Conservation (phyloP, 2,113 vertebrate species). For the Trachemys scripta region DNA sequence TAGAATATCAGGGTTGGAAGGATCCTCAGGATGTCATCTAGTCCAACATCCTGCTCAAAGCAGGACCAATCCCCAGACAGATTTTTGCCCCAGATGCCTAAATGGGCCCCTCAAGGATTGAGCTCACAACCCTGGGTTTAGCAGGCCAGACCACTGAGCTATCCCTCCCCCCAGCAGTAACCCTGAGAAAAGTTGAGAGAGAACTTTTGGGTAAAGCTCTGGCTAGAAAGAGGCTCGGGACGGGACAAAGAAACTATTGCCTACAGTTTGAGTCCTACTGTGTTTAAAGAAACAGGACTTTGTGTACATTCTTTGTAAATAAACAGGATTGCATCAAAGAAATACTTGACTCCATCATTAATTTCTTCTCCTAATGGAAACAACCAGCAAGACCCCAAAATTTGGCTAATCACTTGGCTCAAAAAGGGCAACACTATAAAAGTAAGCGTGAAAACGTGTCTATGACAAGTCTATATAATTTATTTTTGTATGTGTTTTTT, state of each 20-base stretch:
- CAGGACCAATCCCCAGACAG: too few relatives aligned
- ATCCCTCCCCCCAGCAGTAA: too few relatives aligned
- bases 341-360: neutral
- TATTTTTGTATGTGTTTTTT: constrained; percentile 4
- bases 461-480: neutral
- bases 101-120: too few relatives aligned
- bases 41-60: too few relatives aligned
- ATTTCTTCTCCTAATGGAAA: neutral
- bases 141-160: too few relatives aligned
- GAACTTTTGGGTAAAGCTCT: constrained; percentile 9
- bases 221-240: neutral
- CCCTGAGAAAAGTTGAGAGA: neutral
- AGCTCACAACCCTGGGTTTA: too few relatives aligned
- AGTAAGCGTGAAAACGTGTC: neutral
- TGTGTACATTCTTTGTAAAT: neutral
- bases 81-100: too few relatives aligned
- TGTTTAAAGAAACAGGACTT: neutral
- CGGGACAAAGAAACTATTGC: neutral
- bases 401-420: neutral
- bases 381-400: neutral
- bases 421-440: neutral
- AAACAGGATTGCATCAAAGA: neutral
- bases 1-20: too few relatives aligned
- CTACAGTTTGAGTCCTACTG: neutral
- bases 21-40: too few relatives aligned